A percentile compares a stretch with the other conserved stretches of the same genome.
These are phyloP conservation scores for Cydia amplana DNA, from an alignment of 1,140 invertebrate genomes.

Conservation along the genomic window DNA sequence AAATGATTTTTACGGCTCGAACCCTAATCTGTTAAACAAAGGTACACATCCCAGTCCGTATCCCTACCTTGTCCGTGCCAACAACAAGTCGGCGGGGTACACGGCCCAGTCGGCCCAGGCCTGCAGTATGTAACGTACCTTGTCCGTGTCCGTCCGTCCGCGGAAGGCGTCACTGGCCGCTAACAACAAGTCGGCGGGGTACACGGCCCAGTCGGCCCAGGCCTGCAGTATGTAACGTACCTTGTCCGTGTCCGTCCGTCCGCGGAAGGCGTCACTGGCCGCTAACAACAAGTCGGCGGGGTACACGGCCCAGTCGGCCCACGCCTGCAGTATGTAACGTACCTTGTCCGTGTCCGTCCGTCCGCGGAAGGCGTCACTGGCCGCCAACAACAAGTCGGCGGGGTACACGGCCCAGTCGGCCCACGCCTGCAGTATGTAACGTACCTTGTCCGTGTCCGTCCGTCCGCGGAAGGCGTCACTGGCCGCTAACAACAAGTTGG, in stretches of 20 bases:
- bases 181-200: conserved; percentile 95
- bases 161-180: conserved; percentile 93
- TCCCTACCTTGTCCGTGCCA: conserved; percentile 56
- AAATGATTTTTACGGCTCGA: too few species aligned
- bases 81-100: conserved; percentile 96
- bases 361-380: conserved; percentile 91
- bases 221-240: conserved; percentile 90
- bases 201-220: conserved; percentile 99
- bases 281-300: conserved; percentile 95
- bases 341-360: conserved; percentile 58
- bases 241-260: conserved; percentile 53
- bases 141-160: conserved; percentile 51
- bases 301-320: conserved; percentile 99
- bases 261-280: conserved; percentile 92
- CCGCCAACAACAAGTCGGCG: conserved; percentile 93
- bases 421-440: conserved; percentile 91
- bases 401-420: conserved; percentile 99
- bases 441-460: conserved; percentile 65
- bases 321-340: conserved; percentile 96
- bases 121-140: conserved; percentile 92
- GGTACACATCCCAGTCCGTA: too few species aligned
- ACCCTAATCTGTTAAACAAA: too few species aligned
- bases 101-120: conserved; percentile 99
- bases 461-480: conserved; percentile 89
- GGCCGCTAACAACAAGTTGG: conserved; percentile 93